phyloP scores from a whole-genome alignment of 2,113 vertebrate genomes.

The Saccopteryx bilineata region DNA sequence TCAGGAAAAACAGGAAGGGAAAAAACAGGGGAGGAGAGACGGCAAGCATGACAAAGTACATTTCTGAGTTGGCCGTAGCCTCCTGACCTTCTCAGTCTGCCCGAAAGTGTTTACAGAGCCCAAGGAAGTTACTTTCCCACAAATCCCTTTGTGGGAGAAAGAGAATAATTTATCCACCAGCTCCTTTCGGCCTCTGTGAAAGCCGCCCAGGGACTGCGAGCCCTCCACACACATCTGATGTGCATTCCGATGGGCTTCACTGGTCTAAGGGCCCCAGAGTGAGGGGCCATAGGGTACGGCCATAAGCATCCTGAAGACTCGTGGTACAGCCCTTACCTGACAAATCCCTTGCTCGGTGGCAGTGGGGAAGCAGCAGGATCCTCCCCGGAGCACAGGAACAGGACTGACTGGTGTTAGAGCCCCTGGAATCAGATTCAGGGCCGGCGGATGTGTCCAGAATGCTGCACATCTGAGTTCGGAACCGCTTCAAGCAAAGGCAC shows the following conservation, averaged over 20 bases:
- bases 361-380: not conserved
- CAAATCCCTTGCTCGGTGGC: not conserved
- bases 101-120: not conserved
- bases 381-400: not conserved
- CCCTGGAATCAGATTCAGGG: not conserved
- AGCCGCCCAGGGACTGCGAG: not conserved
- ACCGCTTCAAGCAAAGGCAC: not conserved
- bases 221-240: not conserved
- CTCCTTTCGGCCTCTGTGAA: not conserved
- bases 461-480: not conserved
- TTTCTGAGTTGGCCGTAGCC: not conserved
- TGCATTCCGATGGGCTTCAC: not conserved
- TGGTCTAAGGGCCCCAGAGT: fast-evolving
- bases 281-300: not conserved
- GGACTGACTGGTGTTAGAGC: not conserved
- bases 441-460: not conserved
- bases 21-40: not conserved
- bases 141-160: not conserved
- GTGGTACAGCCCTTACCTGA: not conserved
- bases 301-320: not conserved
- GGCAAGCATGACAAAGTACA: not conserved
- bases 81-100: not conserved
- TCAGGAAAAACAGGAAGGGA: not conserved
- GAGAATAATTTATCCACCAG: not conserved
- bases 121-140: not conserved